phyloP scores from a whole-genome alignment of 2,888 invertebrate species.

The Tiphia femorata region DNA sequence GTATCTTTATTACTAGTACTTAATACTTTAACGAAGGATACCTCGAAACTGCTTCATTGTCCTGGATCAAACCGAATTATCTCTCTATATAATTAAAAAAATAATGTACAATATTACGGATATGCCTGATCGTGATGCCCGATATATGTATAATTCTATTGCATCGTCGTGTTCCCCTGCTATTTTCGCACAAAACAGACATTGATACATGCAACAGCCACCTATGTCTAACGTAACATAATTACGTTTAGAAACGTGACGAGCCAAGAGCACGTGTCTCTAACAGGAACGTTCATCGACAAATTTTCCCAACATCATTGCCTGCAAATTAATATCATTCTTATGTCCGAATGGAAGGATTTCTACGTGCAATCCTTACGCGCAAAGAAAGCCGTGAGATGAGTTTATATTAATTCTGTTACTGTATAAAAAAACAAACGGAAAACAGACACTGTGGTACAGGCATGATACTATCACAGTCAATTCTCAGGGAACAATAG shows the following conservation, averaged over 20 bases:
- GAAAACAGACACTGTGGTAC: too few species aligned
- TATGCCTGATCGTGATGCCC: slow-evolving; percentile 30
- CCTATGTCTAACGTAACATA: slow-evolving; percentile 31
- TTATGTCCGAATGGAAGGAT: too few species aligned
- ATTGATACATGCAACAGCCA: slow-evolving; percentile 31
- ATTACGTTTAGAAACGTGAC: slow-evolving; percentile 42
- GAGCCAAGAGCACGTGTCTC: too few species aligned
- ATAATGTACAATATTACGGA: slow-evolving; percentile 43
- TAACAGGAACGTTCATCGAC: too few species aligned
- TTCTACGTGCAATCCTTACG: too few species aligned
- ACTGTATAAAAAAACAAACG: too few species aligned
- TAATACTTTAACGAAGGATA: slow-evolving; percentile 60
- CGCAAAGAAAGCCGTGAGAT: too few species aligned
- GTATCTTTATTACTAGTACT: slow-evolving; percentile 29
- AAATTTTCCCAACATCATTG: too few species aligned
- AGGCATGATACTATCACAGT: too few species aligned
- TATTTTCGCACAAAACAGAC: slow-evolving; percentile 12
- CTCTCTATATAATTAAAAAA: slow-evolving; percentile 23
- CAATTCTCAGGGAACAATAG: slow-evolving; percentile 32
- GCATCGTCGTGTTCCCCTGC: background rate
- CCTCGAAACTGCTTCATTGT: slow-evolving; percentile 37
- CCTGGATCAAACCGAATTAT: slow-evolving; percentile 31
- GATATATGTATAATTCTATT: background rate
- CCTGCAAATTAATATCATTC: too few species aligned
- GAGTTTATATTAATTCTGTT: too few species aligned